Evolutionary conservation across 2,888 invertebrate genomes (phyloP), one percentile per base, ranked within the genome.

Genomic region (Platycheirus rosarum): DNA sequence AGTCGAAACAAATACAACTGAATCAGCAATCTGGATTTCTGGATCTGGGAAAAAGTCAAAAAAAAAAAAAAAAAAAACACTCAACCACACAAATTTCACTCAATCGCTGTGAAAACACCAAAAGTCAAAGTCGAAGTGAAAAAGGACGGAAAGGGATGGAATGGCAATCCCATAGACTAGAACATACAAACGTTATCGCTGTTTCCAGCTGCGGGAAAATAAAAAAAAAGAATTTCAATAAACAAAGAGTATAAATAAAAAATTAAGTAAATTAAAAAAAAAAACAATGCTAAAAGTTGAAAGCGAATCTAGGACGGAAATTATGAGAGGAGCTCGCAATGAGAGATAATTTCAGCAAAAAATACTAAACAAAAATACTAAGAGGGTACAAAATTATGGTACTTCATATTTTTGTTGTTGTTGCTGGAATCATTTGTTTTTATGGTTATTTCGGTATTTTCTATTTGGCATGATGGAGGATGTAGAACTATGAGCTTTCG

Each of bases 301-400:
- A 55, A 60, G 18, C 42, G 13, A 60, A 60, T 78, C 77, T 78
- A 42, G 77, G 77, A 60, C 77, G 77, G 73, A 78, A 73, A 73
- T 78, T 60, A 60, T 78, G 63, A 55, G 51, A 51, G 73, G 69
- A 55, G 20, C 44, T 51, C 9, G 66, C 73, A 66, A 60, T 48
- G 53, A 48, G 32, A 66, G 77, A 78, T 78, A 71, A 77, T 77
- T 78, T 73, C 37, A 60, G 66, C 37, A 26, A 7, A 44, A 26
- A 46, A 13, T 5, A 63, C n/a, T n/a, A 46, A 26, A 60, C 16
- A 26, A 63, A 46, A 57, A 40, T 53, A 20, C 29, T 16, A 55
- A 46, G 18, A 29, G 16, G 6, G 6, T 4, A 70, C n/a, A 23
- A 16, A 26, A 66, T 8, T 42, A 32, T 18, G 18, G 4, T 6